These are phyloP conservation scores for Rhynchonycteris naso DNA, from an alignment of 2,797 vertebrate species.

Conservation along the genomic window DNA sequence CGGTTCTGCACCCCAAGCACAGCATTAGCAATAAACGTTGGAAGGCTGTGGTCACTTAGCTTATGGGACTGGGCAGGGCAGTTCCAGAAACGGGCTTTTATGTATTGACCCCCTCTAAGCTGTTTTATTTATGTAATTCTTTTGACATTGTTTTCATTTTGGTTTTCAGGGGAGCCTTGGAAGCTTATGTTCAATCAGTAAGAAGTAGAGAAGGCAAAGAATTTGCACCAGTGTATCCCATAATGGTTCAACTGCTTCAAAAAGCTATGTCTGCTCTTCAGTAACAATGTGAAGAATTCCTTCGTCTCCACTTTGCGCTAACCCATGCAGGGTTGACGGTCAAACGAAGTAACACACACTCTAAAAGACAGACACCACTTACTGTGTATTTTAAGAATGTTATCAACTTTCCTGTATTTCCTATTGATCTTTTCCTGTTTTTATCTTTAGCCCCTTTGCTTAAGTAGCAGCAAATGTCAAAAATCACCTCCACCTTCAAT, in stretches of 20 bases:
- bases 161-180: constrained; percentile 91
- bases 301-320: neutral
- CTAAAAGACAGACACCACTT: neutral
- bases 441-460: neutral
- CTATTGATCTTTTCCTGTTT: neutral
- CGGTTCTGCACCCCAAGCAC: neutral
- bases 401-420: neutral
- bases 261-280: constrained; percentile 88
- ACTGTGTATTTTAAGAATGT: neutral
- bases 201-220: constrained; percentile 94
- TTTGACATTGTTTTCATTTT: constrained; percentile 61
- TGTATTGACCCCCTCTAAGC: too few relatives aligned
- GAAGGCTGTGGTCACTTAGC: neutral
- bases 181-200: constrained; percentile 96
- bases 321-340: neutral
- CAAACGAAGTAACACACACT: neutral
- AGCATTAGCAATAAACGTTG: neutral
- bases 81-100: neutral
- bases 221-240: constrained; percentile 96
- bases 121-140: neutral
- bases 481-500: neutral
- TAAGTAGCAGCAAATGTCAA: neutral
- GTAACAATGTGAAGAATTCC: constrained; percentile 52
- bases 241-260: constrained; percentile 97
- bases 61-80: neutral